phyloP scores from a whole-genome alignment of 2,888 invertebrate species.

The Caenorhabditis sp. region DNA sequence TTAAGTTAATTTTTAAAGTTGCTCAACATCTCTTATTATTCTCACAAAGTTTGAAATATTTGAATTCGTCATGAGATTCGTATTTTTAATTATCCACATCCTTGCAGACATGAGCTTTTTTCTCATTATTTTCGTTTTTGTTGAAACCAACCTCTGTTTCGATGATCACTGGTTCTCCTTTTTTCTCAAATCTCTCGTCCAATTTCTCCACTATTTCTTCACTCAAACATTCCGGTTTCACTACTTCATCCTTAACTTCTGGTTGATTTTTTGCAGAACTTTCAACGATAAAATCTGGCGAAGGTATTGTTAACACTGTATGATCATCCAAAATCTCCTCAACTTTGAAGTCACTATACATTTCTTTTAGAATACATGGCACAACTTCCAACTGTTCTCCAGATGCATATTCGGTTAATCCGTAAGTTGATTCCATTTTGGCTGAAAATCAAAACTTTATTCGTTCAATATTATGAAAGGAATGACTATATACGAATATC shows the following conservation, averaged over 20 bases:
- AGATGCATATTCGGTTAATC: conserved; percentile 47
- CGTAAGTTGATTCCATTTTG: conserved; percentile 49
- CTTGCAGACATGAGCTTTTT: background rate
- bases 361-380: conserved; percentile 59
- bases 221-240: conserved; percentile 24
- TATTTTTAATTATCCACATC: background rate
- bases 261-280: conserved; percentile 9
- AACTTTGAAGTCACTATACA: conserved; percentile 67
- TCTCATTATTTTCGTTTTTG: background rate
- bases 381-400: conserved; percentile 19
- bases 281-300: conserved; percentile 23
- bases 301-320: conserved; percentile 24
- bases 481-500: background rate
- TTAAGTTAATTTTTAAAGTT: too few relatives aligned
- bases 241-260: conserved; percentile 1
- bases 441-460: background rate
- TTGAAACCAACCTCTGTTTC: background rate
- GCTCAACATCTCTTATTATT: background rate
- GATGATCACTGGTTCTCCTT: conserved; percentile 23
- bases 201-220: conserved; percentile 22
- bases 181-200: conserved; percentile 16
- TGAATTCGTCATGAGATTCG: background rate
- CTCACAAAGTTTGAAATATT: background rate
- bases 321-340: conserved; percentile 54
- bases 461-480: background rate